These are phyloP conservation scores for Chelon auratus DNA, from an alignment of 2,797 vertebrate genomes.

Conservation along the genomic window DNA sequence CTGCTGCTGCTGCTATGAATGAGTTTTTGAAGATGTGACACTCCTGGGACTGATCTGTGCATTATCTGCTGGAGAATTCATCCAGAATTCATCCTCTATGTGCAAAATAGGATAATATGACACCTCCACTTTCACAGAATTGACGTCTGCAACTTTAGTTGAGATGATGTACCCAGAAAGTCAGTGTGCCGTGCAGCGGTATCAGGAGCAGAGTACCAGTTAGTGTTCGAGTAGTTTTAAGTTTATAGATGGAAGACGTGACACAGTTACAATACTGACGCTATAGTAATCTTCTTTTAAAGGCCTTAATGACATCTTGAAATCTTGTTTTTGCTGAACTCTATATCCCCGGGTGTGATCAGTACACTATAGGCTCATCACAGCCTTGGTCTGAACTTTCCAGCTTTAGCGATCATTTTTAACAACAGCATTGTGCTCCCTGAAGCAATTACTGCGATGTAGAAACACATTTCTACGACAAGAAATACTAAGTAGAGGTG, in stretches of 20 bases:
- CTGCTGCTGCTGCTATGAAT: conserved; percentile 28
- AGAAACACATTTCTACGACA: not conserved
- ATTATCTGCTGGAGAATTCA: conserved; percentile 52
- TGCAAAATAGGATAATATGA: conserved; percentile 48
- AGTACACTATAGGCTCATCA: not conserved
- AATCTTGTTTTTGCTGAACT: not conserved
- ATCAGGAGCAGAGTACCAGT: conserved; percentile 28
- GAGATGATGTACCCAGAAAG: conserved; percentile 34
- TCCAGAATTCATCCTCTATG: conserved; percentile 14
- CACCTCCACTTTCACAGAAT: conserved; percentile 49
- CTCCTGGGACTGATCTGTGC: conserved; percentile 60
- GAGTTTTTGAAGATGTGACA: conserved; percentile 61
- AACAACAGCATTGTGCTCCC: not conserved
- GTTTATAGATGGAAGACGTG: conserved; percentile 7
- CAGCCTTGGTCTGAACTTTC: not conserved
- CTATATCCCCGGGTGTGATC: too few species aligned
- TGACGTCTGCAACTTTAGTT: conserved; percentile 45
- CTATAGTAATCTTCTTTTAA: not conserved
- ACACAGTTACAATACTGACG: not conserved
- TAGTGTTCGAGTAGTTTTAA: conserved; percentile 15
- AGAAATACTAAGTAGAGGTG: not conserved
- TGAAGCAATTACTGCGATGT: too few species aligned
- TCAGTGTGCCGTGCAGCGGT: conserved; percentile 27
- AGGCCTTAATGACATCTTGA: not conserved
- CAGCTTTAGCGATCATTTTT: not conserved